phyloP scores from a whole-genome alignment of 1,140 invertebrate genomes.

The Heliconius hermathena region DNA sequence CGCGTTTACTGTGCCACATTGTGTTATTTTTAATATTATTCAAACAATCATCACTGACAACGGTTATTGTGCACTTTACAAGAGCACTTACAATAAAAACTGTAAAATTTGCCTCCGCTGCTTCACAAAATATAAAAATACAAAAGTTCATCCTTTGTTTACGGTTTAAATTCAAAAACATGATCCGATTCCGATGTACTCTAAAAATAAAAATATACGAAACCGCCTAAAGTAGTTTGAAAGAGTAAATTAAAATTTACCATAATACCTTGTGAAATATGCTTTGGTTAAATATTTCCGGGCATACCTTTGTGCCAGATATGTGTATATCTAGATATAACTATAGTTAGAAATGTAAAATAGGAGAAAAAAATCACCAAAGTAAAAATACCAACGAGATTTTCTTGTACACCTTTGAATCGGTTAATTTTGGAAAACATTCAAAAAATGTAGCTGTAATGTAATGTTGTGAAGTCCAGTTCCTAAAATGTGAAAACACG shows the following conservation, averaged over 20 bases:
- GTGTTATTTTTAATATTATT: not conserved
- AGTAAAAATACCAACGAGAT: conserved; percentile 26
- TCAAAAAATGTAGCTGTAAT: conserved; percentile 22
- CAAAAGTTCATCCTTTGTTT: conserved; percentile 25
- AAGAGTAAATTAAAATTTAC: conserved; percentile 30
- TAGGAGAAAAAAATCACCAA: conserved; percentile 27
- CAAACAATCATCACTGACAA: not conserved
- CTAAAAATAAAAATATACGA: conserved; percentile 30
- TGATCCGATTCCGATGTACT: conserved; percentile 30
- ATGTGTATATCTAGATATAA: conserved; percentile 1
- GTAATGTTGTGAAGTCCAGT: conserved; percentile 21
- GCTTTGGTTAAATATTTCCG: conserved; percentile 38
- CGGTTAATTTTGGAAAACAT: conserved; percentile 27
- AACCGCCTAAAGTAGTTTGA: conserved; percentile 32
- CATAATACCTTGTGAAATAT: conserved; percentile 32
- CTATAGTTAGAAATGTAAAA: not conserved
- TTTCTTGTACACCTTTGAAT: conserved; percentile 23
- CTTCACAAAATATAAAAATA: not conserved
- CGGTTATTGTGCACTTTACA: conserved; percentile 11
- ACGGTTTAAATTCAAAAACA: conserved; percentile 30
- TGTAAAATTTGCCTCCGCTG: not conserved
- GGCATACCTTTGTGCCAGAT: conserved; percentile 13
- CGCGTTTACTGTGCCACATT: too few species aligned
- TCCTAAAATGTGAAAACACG: conserved; percentile 4
- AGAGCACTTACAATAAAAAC: conserved; percentile 2